Base-by-base conservation (phyloP, 2,888 invertebrate species). In the Aethes cnicana region DNA sequence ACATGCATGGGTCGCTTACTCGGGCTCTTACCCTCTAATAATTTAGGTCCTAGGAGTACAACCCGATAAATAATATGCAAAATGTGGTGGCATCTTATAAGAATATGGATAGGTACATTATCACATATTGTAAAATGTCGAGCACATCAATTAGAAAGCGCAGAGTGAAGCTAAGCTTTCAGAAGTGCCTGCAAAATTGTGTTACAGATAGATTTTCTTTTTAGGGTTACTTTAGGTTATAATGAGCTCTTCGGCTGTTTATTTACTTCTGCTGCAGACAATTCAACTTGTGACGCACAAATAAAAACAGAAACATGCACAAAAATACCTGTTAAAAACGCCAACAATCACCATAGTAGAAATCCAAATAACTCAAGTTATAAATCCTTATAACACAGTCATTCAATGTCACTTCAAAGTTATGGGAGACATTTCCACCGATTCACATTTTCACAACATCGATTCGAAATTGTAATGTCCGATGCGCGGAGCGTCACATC, bases 261-360 rank as follows among this genome's bases (percentile, higher is more conserved):
- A 26, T n/a, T 11, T 26, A 4, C 18, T 17, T 8, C 36, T 35
- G 33, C n/a, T 8, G n/a, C 17, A 16, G 16, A 3, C 7, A 20
- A 20, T n/a, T 3, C 12, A 9, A 5, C 21, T 53, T 25, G 41
- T 33, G 54, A 47, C 36, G 7, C 6, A 23, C 16, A 28, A 16
- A 28, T n/a, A 33, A 43, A 30, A 30, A 25, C n/a, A 25, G 7
- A 25, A 20, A 14, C 16, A 44, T 8, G 25, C 9, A 33, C 21
- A 35, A 16, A 56, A 46, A 62, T 68, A 88, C 88, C 88, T 88
- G 81, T 84, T 89, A 74, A 89, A 89, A 70, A 89, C 88, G 75
- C 88, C 81, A 75, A 89, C 87, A 72, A 89, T 88, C 75, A 89
- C 88, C 88, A 89, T 89, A 80, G 73, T 87, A 79, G 82, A 83